A percentile compares a stretch with the other conserved stretches of the same genome.
phyloP scores from a whole-genome alignment of 2,888 invertebrate genomes.

The Epirrita christyi region DNA sequence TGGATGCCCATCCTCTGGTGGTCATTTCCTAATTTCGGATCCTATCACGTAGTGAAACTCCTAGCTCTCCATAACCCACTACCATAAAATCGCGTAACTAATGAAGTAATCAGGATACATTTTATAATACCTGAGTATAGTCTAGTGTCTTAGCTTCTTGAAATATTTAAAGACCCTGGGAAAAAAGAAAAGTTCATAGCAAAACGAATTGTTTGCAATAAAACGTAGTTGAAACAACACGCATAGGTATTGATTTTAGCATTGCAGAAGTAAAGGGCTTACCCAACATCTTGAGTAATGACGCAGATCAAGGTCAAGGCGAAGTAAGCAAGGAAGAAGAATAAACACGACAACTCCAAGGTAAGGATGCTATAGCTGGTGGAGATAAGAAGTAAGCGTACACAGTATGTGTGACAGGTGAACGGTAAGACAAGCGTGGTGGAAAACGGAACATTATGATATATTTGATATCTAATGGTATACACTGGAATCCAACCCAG shows the following conservation, averaged over 20 bases:
- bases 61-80: too few relatives aligned
- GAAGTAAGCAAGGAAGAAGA: constrained; percentile 5
- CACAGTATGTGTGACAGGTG: too few relatives aligned
- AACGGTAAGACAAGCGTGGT: too few relatives aligned
- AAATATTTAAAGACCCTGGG: background rate
- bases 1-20: too few relatives aligned
- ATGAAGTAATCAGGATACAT: background rate
- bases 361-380: background rate
- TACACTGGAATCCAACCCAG: too few relatives aligned
- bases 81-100: too few relatives aligned
- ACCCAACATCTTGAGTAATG: constrained; percentile 9
- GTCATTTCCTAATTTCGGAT: too few relatives aligned
- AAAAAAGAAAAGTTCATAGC: background rate
- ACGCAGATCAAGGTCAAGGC: constrained; percentile 12
- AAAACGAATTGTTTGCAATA: background rate
- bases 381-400: too few relatives aligned
- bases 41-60: too few relatives aligned
- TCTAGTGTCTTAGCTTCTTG: background rate
- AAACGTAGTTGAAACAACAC: constrained; percentile 3
- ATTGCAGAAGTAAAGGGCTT: constrained; percentile 12
- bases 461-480: too few relatives aligned
- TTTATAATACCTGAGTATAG: too few relatives aligned
- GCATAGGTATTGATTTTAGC: constrained; percentile 16
- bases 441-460: too few relatives aligned
- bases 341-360: constrained; percentile 5